These are phyloP conservation scores for Cataglyphis altisquamis DNA, from an alignment of 2,888 invertebrate species.

Conservation along the genomic window DNA sequence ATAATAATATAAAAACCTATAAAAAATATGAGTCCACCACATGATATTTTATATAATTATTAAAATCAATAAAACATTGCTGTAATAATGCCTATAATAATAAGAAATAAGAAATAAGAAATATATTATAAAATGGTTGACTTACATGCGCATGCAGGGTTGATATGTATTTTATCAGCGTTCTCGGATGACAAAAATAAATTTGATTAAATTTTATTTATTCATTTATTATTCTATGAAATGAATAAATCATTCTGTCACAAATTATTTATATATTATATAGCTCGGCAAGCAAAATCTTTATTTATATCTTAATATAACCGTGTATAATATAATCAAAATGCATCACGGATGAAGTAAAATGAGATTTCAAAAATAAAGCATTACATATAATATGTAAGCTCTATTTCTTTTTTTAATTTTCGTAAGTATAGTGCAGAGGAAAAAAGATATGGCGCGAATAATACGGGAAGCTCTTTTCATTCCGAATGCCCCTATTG, in stretches of 20 bases:
- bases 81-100: slow-evolving; percentile 18
- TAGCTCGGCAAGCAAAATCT: neutral
- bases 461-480: slow-evolving; percentile 41
- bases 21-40: neutral
- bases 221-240: neutral
- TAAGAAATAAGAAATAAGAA: slow-evolving; percentile 61
- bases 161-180: slow-evolving; percentile 72
- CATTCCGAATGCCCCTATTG: slow-evolving; percentile 29
- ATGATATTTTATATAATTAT: neutral
- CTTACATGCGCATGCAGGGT: slow-evolving; percentile 79
- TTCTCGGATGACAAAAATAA: neutral
- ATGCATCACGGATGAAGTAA: neutral
- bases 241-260: neutral
- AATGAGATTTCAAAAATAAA: neutral
- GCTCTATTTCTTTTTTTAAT: slow-evolving; percentile 26
- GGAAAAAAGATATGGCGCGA: slow-evolving; percentile 21
- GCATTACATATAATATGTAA: neutral
- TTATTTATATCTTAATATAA: neutral
- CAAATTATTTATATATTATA: neutral
- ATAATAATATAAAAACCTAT: slow-evolving; percentile 5
- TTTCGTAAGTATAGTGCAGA: slow-evolving; percentile 24
- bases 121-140: slow-evolving; percentile 77
- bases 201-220: neutral
- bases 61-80: slow-evolving; percentile 15
- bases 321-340: neutral